Base-by-base conservation (phyloP, 2,797 vertebrate species). In the Trematomus bernacchii region DNA sequence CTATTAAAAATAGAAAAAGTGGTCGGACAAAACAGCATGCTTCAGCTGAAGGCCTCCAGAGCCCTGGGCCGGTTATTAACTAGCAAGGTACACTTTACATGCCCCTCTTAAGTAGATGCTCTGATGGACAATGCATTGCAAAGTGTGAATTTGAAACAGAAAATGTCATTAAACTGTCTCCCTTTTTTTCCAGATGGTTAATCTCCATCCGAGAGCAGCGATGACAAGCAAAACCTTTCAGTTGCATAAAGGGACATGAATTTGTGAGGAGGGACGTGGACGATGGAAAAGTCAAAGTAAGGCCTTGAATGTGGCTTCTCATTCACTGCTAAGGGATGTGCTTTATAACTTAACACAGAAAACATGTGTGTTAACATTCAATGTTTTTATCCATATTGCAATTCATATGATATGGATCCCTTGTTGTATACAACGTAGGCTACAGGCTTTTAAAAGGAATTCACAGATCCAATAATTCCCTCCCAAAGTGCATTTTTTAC, bases 1-100 rank as follows among this genome's bases (percentile, higher is more conserved):
- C 73, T 83, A 91, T 93, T 82, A 93, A 94, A 94, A 88, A 93
- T 93, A 83, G 83, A 93, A 86, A 76, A 78, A 86, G 84, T 85
- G 84, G 88, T 92, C 13, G 30, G 77, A 93, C 89, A 91, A 91
- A 93, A 91, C 79, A 80, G 79, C 75, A 68, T 10, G 80, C 70
- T 77, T 86, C 69, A 76, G 84, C 77, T 33, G 51, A 64, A 61
- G 76, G 84, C 76, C 89, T 82, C 85, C 58, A 59, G 88, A 86
- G 85, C 74, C 79, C 64, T 33, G 77, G 71, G 82, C 74, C 43
- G 10, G 81, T 80, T 79, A 89, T 87, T 87, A 88, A 85, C 73
- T 44, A 73, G 66, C 47, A 64, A 63, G 54, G 44, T 77, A 61
- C 84, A 85, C 83, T 72, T 60, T 54, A 52, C 66, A 83, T 67